phyloP scores from a whole-genome alignment of 2,888 invertebrate species.

The Cheiracanthium punctorium region DNA sequence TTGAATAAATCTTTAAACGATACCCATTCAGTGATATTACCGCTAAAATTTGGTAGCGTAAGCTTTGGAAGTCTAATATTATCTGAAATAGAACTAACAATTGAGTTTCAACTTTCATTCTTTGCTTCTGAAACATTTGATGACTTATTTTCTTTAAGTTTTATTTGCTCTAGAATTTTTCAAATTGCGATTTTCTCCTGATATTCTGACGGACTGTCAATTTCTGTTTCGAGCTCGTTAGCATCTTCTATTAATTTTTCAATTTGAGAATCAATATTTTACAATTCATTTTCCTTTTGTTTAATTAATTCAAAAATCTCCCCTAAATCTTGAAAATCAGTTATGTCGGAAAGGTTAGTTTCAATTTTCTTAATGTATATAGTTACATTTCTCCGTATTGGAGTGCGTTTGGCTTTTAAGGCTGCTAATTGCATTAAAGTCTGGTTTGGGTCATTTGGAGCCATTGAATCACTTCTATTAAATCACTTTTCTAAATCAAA shows the following conservation, averaged over 20 bases:
- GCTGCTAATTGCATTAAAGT: not conserved
- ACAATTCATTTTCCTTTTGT: not conserved
- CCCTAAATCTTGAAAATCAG: not conserved
- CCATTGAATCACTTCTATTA: too few relatives aligned
- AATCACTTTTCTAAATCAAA: too few relatives aligned
- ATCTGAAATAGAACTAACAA: too few relatives aligned
- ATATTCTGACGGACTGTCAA: not conserved
- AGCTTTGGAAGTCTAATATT: not conserved
- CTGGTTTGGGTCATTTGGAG: not conserved
- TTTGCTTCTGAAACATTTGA: too few relatives aligned
- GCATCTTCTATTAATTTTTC: not conserved
- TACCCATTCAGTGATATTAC: not conserved
- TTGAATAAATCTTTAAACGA: not conserved
- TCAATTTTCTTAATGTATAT: conserved; percentile 1
- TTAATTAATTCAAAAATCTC: not conserved
- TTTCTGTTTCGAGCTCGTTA: not conserved
- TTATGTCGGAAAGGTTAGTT: not conserved
- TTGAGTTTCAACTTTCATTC: too few relatives aligned
- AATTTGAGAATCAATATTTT: not conserved
- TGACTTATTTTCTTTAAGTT: not conserved
- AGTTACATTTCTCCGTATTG: too few relatives aligned
- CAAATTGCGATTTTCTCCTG: not conserved
- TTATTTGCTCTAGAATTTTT: not conserved
- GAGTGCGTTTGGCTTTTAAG: not conserved
- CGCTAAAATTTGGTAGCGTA: not conserved